These are phyloP conservation scores for Mystacides longicornis DNA, from an alignment of 2,888 invertebrate species.

Conservation along the genomic window DNA sequence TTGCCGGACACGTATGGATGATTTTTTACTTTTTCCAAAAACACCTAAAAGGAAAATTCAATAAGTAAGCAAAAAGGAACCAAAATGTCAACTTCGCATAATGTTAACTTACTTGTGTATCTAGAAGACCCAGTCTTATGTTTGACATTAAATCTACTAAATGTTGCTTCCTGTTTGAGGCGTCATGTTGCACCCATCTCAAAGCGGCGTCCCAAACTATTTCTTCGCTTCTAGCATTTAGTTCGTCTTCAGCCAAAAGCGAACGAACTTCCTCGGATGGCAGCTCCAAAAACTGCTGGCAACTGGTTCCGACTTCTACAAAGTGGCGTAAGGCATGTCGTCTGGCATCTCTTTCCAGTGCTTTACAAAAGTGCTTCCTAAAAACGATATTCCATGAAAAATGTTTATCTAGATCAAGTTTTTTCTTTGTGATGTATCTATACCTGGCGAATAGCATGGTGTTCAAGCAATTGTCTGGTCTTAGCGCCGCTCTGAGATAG, in stretches of 20 bases:
- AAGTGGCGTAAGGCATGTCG: conserved; percentile 71
- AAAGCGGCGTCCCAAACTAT: conserved; percentile 79
- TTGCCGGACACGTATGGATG: conserved; percentile 79
- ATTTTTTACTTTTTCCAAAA: conserved; percentile 83
- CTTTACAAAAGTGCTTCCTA: conserved; percentile 63
- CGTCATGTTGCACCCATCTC: conserved; percentile 79
- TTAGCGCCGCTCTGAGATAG: conserved; percentile 61
- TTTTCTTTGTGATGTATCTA: not conserved
- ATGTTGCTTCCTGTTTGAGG: conserved; percentile 61
- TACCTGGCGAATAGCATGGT: conserved; percentile 76
- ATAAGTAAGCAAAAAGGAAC: too few species aligned
- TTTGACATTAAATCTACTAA: conserved; percentile 74
- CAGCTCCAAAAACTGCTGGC: conserved; percentile 67
- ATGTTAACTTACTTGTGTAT: conserved; percentile 53
- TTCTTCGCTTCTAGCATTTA: conserved; percentile 84
- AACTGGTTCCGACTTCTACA: conserved; percentile 61
- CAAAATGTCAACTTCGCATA: not conserved
- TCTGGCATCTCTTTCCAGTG: conserved; percentile 61
- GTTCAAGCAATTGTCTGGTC: conserved; percentile 73
- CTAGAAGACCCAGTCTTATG: conserved; percentile 74
- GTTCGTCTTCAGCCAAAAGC: conserved; percentile 73
- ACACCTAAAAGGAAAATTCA: too few species aligned
- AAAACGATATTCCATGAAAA: not conserved
- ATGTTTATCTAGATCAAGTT: not conserved
- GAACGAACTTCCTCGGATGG: conserved; percentile 65